These are phyloP conservation scores for Hypotaenidia okinawae DNA, from an alignment of 2,797 vertebrate genomes.

Conservation along the genomic window DNA sequence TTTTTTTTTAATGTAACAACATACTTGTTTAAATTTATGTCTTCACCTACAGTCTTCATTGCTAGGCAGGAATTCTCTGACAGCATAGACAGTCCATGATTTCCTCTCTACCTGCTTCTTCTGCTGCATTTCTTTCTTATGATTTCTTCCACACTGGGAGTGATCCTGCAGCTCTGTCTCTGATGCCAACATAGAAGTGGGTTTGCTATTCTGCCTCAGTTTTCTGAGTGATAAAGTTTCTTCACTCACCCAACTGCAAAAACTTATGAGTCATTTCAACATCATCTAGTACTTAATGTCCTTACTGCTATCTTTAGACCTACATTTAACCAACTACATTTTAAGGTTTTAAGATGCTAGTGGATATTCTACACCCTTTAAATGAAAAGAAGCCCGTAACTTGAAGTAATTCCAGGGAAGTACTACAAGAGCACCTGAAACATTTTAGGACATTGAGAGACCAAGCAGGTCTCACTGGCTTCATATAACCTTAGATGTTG, in stretches of 20 bases:
- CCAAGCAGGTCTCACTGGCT: not conserved
- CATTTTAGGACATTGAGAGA: not conserved
- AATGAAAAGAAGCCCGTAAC: not conserved
- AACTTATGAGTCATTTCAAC: not conserved
- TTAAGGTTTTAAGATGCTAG: not conserved
- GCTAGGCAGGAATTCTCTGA: not conserved
- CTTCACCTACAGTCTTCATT: not conserved
- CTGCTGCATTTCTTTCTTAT: too few relatives aligned
- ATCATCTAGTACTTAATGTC: not conserved
- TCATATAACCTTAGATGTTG: not conserved
- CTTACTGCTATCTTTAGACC: not conserved
- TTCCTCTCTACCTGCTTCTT: too few relatives aligned
- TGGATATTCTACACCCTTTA: not conserved
- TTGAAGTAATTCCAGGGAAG: not conserved
- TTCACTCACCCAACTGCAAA: not conserved
- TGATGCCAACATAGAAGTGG: too few relatives aligned
- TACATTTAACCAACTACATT: not conserved
- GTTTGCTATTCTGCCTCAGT: too few relatives aligned
- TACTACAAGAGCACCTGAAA: not conserved
- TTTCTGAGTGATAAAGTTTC: not conserved
- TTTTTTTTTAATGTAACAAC: not conserved
- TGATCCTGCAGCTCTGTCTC: too few relatives aligned
- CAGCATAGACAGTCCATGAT: not conserved
- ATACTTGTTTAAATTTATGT: not conserved
- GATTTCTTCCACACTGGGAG: too few relatives aligned